A percentile compares a stretch with the other conserved stretches of the same genome.
Conservation (phyloP, 2,113 vertebrate species). For the Chelonoidis abingdonii region DNA sequence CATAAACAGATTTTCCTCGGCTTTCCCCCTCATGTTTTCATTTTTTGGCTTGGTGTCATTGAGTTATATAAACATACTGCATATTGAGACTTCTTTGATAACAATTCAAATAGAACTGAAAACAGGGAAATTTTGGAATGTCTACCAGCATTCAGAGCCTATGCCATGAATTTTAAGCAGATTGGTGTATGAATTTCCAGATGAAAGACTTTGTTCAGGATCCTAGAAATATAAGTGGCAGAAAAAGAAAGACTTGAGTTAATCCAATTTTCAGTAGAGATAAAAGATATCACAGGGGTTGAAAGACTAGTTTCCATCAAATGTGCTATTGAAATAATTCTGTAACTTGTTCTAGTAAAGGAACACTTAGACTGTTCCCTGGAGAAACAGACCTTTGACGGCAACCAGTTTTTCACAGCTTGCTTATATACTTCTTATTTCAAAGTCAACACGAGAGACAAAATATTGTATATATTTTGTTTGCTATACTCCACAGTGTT, state of each 20-base stretch:
- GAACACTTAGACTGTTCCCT: background rate
- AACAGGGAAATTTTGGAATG: slow-evolving; percentile 25
- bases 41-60: background rate
- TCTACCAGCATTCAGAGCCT: slow-evolving; percentile 41
- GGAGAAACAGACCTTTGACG: background rate
- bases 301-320: slow-evolving; percentile 13
- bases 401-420: background rate
- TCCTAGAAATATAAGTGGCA: slow-evolving; percentile 60
- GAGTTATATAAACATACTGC: background rate
- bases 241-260: slow-evolving; percentile 21
- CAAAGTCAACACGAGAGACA: background rate
- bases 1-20: background rate
- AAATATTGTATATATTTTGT: background rate
- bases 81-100: slow-evolving; percentile 44
- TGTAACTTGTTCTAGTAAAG: background rate
- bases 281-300: background rate
- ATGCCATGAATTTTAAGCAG: slow-evolving; percentile 56
- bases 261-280: slow-evolving; percentile 55
- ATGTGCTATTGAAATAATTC: background rate
- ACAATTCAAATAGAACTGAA: slow-evolving; percentile 44
- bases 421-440: slow-evolving; percentile 7
- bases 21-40: background rate
- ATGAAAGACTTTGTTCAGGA: slow-evolving; percentile 58
- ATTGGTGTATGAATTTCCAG: slow-evolving; percentile 51
- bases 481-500: background rate